Conservation (phyloP, 2,888 invertebrate species). For the Tortricodes alternella region DNA sequence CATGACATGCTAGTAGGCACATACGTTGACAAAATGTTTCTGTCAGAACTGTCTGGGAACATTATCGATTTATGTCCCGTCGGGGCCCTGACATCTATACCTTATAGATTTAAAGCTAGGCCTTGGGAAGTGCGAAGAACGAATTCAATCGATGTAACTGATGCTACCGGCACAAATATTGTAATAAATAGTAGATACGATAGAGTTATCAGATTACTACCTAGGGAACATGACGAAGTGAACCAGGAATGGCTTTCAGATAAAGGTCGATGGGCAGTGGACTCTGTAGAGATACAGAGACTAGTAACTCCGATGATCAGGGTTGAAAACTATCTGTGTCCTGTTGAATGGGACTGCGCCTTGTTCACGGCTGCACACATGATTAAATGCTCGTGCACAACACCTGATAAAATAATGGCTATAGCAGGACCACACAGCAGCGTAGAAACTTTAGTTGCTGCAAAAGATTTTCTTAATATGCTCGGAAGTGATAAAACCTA, state of each 20-base stretch:
- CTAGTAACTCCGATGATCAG: slow-evolving; percentile 96
- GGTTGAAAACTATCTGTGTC: slow-evolving; percentile 86
- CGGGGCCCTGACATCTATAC: slow-evolving; percentile 98
- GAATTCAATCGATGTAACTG: slow-evolving; percentile 72
- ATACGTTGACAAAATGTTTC: slow-evolving; percentile 98
- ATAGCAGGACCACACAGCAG: slow-evolving; percentile 68
- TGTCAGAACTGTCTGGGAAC: slow-evolving; percentile 98
- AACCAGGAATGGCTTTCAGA: slow-evolving; percentile 99
- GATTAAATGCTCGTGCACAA: slow-evolving; percentile 83
- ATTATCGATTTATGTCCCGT: slow-evolving; percentile 99
- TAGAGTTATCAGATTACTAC: slow-evolving; percentile 63
- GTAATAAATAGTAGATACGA: slow-evolving; percentile 61
- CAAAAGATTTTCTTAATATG: slow-evolving; percentile 68
- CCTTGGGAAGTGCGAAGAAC: slow-evolving; percentile 97
- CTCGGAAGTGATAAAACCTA: slow-evolving; percentile 65
- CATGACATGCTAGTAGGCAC: slow-evolving; percentile 99
- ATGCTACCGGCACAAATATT: slow-evolving; percentile 73
- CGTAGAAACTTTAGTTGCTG: slow-evolving; percentile 66
- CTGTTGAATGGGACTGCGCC: slow-evolving; percentile 96
- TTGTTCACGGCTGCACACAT: slow-evolving; percentile 86
- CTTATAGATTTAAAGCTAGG: slow-evolving; percentile 97
- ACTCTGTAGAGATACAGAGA: slow-evolving; percentile 97
- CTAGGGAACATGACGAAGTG: slow-evolving; percentile 69
- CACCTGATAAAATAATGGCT: slow-evolving; percentile 78
- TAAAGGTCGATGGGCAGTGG: slow-evolving; percentile 97